Conservation (phyloP, 2,888 invertebrate genomes). For the Cephus sareptanus region DNA sequence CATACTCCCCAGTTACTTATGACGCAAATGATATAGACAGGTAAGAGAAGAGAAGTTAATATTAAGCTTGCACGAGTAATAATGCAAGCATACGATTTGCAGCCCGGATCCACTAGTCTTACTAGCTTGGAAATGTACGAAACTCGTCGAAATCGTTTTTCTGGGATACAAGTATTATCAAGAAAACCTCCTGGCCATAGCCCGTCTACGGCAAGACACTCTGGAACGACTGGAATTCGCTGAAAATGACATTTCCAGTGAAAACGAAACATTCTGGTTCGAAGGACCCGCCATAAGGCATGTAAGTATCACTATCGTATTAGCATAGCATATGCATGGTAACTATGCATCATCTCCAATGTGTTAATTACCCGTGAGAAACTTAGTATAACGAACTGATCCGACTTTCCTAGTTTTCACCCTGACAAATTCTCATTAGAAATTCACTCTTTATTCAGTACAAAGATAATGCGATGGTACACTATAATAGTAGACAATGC, state of each 20-base stretch:
- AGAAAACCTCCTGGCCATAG: constrained; percentile 74
- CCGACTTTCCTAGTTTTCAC: background rate
- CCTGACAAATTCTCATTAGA: background rate
- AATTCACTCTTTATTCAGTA: background rate
- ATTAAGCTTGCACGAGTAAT: constrained; percentile 22
- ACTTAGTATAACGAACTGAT: background rate
- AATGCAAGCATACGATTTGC: constrained; percentile 11
- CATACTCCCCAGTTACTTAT: constrained; percentile 41
- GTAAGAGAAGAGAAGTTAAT: constrained; percentile 29
- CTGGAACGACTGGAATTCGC: constrained; percentile 72
- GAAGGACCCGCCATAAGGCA: constrained; percentile 46
- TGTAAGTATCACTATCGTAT: constrained; percentile 38
- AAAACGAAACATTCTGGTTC: constrained; percentile 33
- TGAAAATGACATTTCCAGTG: constrained; percentile 65
- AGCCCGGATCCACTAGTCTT: constrained; percentile 74
- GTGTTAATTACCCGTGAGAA: background rate
- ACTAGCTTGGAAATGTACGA: constrained; percentile 74
- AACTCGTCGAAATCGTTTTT: constrained; percentile 70
- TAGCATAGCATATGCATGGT: background rate
- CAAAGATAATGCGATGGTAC: background rate
- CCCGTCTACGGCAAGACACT: constrained; percentile 70
- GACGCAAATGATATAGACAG: constrained; percentile 44
- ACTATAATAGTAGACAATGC: background rate
- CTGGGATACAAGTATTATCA: constrained; percentile 73
- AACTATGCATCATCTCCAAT: background rate